Conservation (phyloP, 2,113 vertebrate genomes). For the Sinocyclocheilus anshuiensis region DNA sequence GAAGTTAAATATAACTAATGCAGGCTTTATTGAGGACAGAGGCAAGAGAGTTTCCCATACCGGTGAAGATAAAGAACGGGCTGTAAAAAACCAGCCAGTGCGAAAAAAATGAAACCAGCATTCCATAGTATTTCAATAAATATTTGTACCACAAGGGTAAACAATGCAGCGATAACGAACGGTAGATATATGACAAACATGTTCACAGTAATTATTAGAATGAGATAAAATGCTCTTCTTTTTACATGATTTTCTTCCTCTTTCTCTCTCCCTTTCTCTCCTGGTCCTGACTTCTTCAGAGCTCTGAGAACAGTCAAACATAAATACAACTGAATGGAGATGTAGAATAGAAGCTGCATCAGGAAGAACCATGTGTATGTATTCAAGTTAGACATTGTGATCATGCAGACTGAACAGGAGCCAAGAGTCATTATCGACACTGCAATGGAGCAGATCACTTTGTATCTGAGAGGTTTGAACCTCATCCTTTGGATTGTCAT, state of each 20-base stretch:
- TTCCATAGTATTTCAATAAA: not conserved
- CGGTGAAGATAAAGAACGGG: constrained; percentile 28
- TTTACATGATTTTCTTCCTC: constrained; percentile 31
- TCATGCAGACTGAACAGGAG: not conserved
- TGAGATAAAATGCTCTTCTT: constrained; percentile 24
- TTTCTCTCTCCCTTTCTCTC: not conserved
- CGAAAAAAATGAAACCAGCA: not conserved
- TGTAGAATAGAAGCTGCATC: not conserved
- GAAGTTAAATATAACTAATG: not conserved
- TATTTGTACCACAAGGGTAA: not conserved
- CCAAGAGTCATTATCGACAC: constrained; percentile 9
- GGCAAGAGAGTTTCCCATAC: not conserved
- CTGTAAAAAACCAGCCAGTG: not conserved
- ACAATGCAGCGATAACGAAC: not conserved
- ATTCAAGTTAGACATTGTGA: not conserved
- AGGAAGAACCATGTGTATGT: not conserved
- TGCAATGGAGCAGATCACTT: constrained; percentile 17
- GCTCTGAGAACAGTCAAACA: constrained; percentile 19
- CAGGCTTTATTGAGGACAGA: constrained; percentile 1
- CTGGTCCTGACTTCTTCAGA: constrained; percentile 12
- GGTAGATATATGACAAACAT: not conserved
- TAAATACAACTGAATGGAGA: constrained; percentile 23
- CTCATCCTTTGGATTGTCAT: no score
- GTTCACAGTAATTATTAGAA: constrained; percentile 12
- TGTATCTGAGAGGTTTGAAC: constrained; percentile 38